Evolutionary conservation across 2,797 vertebrate species (phyloP), one percentile per base, ranked within the genome.

Genomic region (Lateolabrax maculatus): DNA sequence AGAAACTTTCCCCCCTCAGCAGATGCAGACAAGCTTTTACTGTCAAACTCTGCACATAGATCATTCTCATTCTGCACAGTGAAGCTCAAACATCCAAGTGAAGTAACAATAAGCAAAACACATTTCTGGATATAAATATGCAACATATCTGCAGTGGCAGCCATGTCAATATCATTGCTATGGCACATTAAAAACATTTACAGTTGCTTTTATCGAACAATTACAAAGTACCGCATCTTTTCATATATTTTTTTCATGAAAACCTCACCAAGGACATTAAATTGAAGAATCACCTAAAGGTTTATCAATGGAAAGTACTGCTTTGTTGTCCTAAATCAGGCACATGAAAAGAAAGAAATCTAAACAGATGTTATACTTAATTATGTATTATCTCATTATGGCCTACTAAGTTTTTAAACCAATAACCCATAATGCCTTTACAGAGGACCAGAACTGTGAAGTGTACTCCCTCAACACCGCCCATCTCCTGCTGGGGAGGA

Each of bases 401-500:
- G 9, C 2, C 13, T 15, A 2, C 1, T 3, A 52, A 29, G 16
- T 41, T n/a, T 51, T 69, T 18, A 65, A 39, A 62, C n/a, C 10
- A 34, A 19, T 56, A 29, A 57, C 9, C 5, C 37, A 18, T 9
- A 41, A 49, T 15, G 10, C 5, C 2, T 49, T 62, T 2, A 23
- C 29, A 49, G 44, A 37, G 12, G 9, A 51, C 0, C 7, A 36
- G 44, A 58, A n/a, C n/a, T n/a, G n/a, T n/a, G n/a, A n/a, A 44
- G 9, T 16, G 19, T 36, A 60, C 43, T 36, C 44, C 37, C 51
- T 3, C 21, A 31, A 25, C 19, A 1, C 71, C 29, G 0, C 68
- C 69, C 49, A 62, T 44, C 78, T 52, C 53, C 64, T 53, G 56
- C 58, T 15, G 37, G 2, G 67, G 63, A 57, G 74, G 55, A 79